Evolutionary conservation across 35 echinoderm and acorn worm genomes (phyloP).

Genomic region (Apostichopus japonicus): DNA sequence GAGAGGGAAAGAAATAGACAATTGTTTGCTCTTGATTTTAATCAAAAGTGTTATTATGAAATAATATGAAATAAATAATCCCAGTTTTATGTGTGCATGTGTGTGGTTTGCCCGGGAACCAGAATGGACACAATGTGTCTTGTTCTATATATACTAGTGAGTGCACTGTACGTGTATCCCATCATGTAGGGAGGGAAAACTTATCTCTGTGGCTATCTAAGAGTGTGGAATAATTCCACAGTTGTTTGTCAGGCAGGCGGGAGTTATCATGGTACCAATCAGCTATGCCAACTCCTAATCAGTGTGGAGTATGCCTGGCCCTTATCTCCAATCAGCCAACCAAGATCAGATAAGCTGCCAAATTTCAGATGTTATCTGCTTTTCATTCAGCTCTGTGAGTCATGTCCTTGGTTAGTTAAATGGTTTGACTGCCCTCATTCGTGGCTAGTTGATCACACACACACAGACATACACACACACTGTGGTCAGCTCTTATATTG

Average conservation of each 20-base stretch:
- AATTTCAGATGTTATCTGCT: constrained; percentile 7
- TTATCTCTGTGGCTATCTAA: not conserved
- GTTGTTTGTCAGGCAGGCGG: constrained; percentile 32
- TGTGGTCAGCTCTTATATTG: too few species aligned
- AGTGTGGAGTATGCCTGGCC: constrained; percentile 22
- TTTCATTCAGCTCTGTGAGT: not conserved
- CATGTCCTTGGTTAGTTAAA: constrained; percentile 25
- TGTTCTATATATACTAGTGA: too few species aligned
- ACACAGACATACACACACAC: too few species aligned
- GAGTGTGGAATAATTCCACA: constrained; percentile 33
- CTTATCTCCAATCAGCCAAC: constrained; percentile 37
- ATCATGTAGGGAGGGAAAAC: constrained; percentile 18
- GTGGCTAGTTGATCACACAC: too few species aligned
- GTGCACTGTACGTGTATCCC: constrained; percentile 3
- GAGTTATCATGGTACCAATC: not conserved
- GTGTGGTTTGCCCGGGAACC: too few species aligned
- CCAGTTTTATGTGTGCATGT: too few species aligned
- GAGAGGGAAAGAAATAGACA: too few species aligned
- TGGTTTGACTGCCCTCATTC: too few species aligned
- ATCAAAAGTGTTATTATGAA: too few species aligned
- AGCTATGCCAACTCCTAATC: constrained; percentile 18
- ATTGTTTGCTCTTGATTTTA: too few species aligned
- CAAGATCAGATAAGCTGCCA: constrained; percentile 29
- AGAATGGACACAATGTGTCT: too few species aligned
- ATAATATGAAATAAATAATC: too few species aligned